These are phyloP conservation scores for Coenonympha arcania DNA, from an alignment of 2,888 invertebrate species.

Conservation along the genomic window DNA sequence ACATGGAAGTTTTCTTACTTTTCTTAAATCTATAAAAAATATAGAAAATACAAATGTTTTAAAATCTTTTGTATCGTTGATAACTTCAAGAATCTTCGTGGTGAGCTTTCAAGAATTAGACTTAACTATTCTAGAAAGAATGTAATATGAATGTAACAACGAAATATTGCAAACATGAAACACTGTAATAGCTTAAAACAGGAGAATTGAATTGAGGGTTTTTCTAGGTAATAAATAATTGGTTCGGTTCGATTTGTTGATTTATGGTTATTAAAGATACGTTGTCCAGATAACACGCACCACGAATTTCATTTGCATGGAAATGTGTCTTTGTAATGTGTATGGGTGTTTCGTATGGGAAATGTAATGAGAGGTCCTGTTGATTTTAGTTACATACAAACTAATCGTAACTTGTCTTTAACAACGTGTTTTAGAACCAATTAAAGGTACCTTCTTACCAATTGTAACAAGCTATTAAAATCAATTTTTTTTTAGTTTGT, in stretches of 20 bases:
- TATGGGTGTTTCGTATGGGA: conserved; percentile 10
- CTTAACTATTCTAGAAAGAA: no score
- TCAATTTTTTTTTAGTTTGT: no score
- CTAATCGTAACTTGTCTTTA: neutral
- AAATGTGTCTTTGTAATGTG: conserved; percentile 43
- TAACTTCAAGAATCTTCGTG: no score
- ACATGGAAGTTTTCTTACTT: no score
- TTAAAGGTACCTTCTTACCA: no score
- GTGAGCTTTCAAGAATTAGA: no score
- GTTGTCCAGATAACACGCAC: conserved; percentile 49
- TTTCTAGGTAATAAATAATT: conserved; percentile 29
- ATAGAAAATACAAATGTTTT: no score
- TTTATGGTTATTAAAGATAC: conserved; percentile 72
- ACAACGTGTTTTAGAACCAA: no score
- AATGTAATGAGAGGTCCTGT: conserved; percentile 9
- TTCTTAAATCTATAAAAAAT: no score
- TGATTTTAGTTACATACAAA: conserved; percentile 7
- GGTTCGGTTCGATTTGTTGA: conserved; percentile 55
- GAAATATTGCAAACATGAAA: neutral
- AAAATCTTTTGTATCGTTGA: no score
- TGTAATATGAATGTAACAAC: no score
- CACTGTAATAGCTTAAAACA: conserved; percentile 19
- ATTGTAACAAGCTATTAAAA: no score
- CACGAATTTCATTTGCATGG: conserved; percentile 66
- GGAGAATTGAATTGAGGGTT: conserved; percentile 27